A percentile compares a stretch with the other conserved stretches of the same genome.
These are phyloP conservation scores for Cettia cetti DNA, from an alignment of 2,113 vertebrate species.

Conservation along the genomic window DNA sequence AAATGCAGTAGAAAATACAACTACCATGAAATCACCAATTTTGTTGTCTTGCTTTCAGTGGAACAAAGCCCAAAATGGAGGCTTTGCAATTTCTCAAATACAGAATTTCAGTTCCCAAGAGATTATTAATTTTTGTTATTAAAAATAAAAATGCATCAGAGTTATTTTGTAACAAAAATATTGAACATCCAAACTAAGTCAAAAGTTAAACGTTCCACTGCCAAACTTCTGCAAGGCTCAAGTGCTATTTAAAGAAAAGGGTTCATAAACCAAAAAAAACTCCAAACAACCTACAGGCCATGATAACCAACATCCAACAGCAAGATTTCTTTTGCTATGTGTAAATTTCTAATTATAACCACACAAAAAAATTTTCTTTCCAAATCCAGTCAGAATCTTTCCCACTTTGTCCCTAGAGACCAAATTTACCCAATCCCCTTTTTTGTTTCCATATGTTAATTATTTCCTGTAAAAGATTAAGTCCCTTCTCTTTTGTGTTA, in stretches of 20 bases:
- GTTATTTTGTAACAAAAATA: slow-evolving; percentile 41
- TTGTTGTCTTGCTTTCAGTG: not conserved
- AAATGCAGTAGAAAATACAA: not conserved
- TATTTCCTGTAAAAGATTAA: slow-evolving; percentile 29
- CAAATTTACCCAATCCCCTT: not conserved
- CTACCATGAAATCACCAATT: not conserved
- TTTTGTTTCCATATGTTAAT: slow-evolving; percentile 40
- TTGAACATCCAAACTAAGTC: slow-evolving; percentile 18
- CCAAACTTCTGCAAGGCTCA: not conserved
- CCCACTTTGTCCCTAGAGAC: not conserved
- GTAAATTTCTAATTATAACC: slow-evolving; percentile 50
- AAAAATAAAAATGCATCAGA: not conserved
- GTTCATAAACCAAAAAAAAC: slow-evolving; percentile 21
- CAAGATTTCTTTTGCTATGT: not conserved
- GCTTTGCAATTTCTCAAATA: slow-evolving; percentile 33
- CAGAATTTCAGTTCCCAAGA: slow-evolving; percentile 36
- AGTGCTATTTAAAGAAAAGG: slow-evolving; percentile 42
- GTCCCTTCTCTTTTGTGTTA: not conserved
- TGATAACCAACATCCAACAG: not conserved
- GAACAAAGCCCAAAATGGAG: slow-evolving; percentile 2
- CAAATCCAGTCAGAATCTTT: slow-evolving; percentile 14
- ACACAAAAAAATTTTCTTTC: not conserved
- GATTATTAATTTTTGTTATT: not conserved
- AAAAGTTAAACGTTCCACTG: slow-evolving; percentile 13
- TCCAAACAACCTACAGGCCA: not conserved